Evolutionary conservation across 2,113 vertebrate genomes (phyloP).

Genomic region (Edolisoma coerulescens): DNA sequence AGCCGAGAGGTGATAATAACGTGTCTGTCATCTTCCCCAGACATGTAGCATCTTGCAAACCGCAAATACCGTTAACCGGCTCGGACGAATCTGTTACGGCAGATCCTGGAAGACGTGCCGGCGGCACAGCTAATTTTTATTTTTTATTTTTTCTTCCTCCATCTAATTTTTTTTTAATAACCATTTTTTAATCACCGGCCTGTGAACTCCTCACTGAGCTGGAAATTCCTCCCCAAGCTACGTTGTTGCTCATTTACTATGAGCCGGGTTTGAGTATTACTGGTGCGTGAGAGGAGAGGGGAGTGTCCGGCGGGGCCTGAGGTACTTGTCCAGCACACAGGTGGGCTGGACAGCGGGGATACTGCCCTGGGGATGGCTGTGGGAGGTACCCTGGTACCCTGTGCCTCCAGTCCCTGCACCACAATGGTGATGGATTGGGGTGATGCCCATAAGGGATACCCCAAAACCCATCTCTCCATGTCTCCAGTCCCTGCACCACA

Average conservation of each 20-base stretch:
- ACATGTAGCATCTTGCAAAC: conserved; percentile 87
- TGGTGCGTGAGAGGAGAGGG: background rate
- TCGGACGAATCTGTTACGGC: conserved; percentile 80
- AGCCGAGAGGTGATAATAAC: conserved; percentile 90
- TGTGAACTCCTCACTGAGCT: background rate
- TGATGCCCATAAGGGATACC: background rate
- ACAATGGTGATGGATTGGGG: rapidly evolving
- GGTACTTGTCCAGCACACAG: background rate
- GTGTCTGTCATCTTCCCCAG: conserved; percentile 85
- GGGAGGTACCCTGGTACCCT: background rate
- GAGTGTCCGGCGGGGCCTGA: background rate
- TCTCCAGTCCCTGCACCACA: rapidly evolving
- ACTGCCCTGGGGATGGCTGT: background rate
- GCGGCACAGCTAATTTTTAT: background rate
- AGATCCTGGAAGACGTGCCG: conserved; percentile 69
- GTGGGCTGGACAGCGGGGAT: background rate
- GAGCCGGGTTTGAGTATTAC: rapidly evolving
- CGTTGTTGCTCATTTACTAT: background rate
- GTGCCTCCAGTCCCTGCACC: rapidly evolving
- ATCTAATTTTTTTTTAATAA: conserved; percentile 56
- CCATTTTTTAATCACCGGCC: conserved; percentile 26
- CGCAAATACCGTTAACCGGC: conserved; percentile 89
- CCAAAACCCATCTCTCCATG: no score
- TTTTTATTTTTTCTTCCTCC: background rate
- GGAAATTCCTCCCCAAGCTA: background rate